A percentile compares a stretch with the other conserved stretches of the same genome.
Evolutionary conservation across 2,113 vertebrate species (phyloP).

Genomic region (Macroglossus sobrinus): DNA sequence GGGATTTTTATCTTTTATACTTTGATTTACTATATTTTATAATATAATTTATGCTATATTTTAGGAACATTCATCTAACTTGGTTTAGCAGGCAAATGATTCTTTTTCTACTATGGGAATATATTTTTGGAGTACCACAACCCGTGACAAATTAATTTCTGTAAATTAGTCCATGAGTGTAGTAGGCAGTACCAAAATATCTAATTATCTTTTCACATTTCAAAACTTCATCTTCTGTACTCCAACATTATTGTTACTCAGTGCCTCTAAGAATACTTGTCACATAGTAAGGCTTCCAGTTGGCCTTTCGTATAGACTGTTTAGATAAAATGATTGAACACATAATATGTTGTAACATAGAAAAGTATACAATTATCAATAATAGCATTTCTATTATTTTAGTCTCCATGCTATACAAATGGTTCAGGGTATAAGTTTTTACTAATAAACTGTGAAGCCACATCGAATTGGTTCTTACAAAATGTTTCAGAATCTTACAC

Average conservation of each 20-base stretch:
- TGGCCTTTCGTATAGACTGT: not conserved
- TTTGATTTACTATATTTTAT: not conserved
- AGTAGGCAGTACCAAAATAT: not conserved
- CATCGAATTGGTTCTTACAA: not conserved
- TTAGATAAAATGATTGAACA: not conserved
- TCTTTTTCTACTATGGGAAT: not conserved
- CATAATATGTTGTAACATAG: not conserved
- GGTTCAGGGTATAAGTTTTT: not conserved
- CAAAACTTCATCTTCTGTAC: not conserved
- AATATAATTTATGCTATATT: not conserved
- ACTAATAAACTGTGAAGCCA: not conserved
- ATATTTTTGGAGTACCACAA: not conserved
- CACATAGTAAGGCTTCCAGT: not conserved
- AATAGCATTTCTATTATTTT: not conserved
- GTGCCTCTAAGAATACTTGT: not conserved
- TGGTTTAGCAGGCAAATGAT: not conserved
- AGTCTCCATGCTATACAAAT: not conserved
- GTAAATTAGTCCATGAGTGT: not conserved
- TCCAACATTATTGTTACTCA: not conserved
- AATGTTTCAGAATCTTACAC: not conserved
- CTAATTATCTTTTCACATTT: not conserved
- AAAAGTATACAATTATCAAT: not conserved
- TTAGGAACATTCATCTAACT: not conserved
- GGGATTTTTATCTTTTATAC: not conserved
- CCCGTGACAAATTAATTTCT: not conserved